Evolutionary conservation across 2,797 vertebrate species (phyloP).

Genomic region (Clamator glandarius): DNA sequence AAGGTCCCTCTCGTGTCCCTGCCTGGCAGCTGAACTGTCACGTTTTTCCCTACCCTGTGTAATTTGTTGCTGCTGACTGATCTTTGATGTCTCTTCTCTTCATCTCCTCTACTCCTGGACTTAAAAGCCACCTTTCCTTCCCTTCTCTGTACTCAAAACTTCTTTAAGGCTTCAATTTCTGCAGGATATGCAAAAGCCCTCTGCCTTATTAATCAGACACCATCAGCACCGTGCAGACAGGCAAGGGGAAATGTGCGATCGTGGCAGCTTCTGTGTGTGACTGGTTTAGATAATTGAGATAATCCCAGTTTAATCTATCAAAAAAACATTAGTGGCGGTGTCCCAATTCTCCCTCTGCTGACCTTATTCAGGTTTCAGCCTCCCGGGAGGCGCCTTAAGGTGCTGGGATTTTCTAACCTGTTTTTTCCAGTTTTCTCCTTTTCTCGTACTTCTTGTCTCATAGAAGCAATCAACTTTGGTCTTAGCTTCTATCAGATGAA

Average conservation of each 20-base stretch:
- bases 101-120: not conserved
- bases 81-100: not conserved
- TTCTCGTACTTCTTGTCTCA: not conserved
- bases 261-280: not conserved
- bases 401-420: not conserved
- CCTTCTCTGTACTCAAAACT: not conserved
- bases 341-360: not conserved
- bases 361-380: not conserved
- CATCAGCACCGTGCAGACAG: not conserved
- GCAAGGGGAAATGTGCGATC: not conserved
- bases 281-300: not conserved
- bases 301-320: not conserved
- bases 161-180: not conserved
- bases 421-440: not conserved
- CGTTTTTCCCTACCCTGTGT: not conserved
- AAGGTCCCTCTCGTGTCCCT: not conserved
- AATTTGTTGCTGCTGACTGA: not conserved
- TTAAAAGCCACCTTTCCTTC: not conserved
- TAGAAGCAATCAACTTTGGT: too few relatives aligned
- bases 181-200: not conserved
- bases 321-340: not conserved
- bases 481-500: not conserved
- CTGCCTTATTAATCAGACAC: not conserved
- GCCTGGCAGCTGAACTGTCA: not conserved
- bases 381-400: not conserved